Evolutionary conservation across 2,797 vertebrate species (phyloP).

Genomic region (Gadopsis bispinosus): DNA sequence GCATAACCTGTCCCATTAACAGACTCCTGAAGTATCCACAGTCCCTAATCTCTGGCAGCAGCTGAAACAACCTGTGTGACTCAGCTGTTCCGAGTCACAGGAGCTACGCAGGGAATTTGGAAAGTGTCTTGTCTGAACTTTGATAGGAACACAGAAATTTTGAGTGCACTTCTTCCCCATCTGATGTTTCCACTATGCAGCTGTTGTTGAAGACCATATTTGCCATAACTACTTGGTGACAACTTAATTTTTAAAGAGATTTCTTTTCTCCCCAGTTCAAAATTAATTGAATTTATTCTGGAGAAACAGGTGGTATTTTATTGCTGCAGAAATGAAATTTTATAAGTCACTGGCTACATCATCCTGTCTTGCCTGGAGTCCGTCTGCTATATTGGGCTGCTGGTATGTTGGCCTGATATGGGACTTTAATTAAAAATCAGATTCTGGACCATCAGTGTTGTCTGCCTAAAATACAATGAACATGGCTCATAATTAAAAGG

Average conservation of each 20-base stretch:
- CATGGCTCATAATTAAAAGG: background rate
- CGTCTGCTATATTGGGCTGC: background rate
- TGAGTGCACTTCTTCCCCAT: background rate
- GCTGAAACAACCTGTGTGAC: conserved; percentile 25
- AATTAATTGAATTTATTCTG: background rate
- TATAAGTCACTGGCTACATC: background rate
- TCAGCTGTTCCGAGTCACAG: conserved; percentile 21
- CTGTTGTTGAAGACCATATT: background rate
- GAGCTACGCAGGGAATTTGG: background rate
- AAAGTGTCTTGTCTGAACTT: background rate
- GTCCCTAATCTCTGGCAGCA: background rate
- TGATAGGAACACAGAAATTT: background rate
- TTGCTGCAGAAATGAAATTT: conserved; percentile 13
- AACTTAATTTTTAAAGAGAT: background rate
- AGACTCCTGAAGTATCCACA: background rate
- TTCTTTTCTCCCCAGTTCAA: background rate
- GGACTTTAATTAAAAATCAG: conserved; percentile 36
- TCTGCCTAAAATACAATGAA: background rate
- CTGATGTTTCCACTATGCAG: background rate
- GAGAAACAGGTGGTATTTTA: conserved; percentile 15
- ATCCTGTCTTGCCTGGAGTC: background rate
- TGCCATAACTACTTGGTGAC: background rate
- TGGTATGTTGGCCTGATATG: conserved; percentile 20
- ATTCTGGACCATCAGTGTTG: background rate
- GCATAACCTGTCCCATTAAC: conserved; percentile 28